These are phyloP conservation scores for Pangasianodon hypophthalmus DNA, from an alignment of 2,113 vertebrate genomes.

Conservation along the genomic window DNA sequence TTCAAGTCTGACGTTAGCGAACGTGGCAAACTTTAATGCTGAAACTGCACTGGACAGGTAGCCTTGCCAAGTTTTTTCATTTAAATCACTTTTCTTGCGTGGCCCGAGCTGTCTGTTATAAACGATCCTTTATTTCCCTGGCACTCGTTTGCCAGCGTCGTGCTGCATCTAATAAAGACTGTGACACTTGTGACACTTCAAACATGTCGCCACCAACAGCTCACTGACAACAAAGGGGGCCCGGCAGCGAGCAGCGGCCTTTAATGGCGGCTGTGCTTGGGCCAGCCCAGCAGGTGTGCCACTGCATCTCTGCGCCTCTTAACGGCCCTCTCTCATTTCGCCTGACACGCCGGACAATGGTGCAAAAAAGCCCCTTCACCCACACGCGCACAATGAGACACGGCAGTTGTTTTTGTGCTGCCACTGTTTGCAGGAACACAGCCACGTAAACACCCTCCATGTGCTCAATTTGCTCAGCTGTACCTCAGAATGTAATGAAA, in stretches of 20 bases:
- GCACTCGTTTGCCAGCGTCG: conserved; percentile 70
- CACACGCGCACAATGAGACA: conserved; percentile 79
- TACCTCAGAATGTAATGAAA: conserved; percentile 40
- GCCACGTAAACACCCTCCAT: conserved; percentile 42
- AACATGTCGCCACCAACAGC: conserved; percentile 85
- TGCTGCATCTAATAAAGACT: conserved; percentile 84
- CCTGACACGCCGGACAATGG: conserved; percentile 89
- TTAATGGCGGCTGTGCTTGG: conserved; percentile 80
- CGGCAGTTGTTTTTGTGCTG: conserved; percentile 44
- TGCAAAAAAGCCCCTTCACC: conserved; percentile 76
- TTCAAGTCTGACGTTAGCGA: conserved; percentile 44
- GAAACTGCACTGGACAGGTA: conserved; percentile 61
- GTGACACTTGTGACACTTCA: conserved; percentile 88
- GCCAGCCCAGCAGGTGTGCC: conserved; percentile 92
- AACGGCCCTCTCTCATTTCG: conserved; percentile 86
- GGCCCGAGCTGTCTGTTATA: conserved; percentile 55
- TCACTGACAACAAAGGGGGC: conserved; percentile 82
- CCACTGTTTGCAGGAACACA: conserved; percentile 42
- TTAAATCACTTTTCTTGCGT: conserved; percentile 53
- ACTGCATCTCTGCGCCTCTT: conserved; percentile 85
- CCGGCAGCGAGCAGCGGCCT: conserved; percentile 74
- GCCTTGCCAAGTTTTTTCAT: conserved; percentile 61
- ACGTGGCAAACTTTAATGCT: conserved; percentile 48
- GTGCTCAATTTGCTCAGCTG: conserved; percentile 22
- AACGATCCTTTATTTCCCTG: conserved; percentile 54